phyloP scores from a whole-genome alignment of 1,140 invertebrate species.

The Pseudoatta argentina region DNA sequence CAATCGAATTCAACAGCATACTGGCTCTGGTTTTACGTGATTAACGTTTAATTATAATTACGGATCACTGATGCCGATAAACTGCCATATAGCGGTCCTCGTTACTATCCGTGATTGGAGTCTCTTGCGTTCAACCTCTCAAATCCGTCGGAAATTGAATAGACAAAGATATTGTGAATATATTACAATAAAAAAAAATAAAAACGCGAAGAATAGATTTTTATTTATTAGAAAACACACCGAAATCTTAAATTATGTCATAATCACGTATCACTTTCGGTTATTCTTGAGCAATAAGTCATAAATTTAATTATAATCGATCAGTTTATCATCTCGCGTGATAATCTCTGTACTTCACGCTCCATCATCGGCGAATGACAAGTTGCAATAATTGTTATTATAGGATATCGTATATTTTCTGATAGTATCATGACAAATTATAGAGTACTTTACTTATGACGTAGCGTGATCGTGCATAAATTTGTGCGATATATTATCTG shows the following conservation, averaged over 20 bases:
- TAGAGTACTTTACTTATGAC: slow-evolving; percentile 29
- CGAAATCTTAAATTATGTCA: not conserved
- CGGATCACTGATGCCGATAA: slow-evolving; percentile 70
- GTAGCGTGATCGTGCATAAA: slow-evolving; percentile 63
- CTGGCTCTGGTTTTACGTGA: slow-evolving; percentile 61
- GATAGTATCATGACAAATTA: slow-evolving; percentile 56
- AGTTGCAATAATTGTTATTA: slow-evolving; percentile 48
- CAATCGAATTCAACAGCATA: slow-evolving; percentile 63
- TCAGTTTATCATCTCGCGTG: slow-evolving; percentile 15
- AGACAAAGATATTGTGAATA: not conserved
- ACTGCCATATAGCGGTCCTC: slow-evolving; percentile 55
- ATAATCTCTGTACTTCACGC: slow-evolving; percentile 23
- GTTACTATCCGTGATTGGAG: slow-evolving; percentile 61
- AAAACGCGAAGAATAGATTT: not conserved
- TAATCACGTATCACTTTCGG: not conserved
- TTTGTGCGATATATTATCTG: slow-evolving; percentile 56
- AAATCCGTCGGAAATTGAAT: slow-evolving; percentile 55
- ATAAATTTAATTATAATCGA: slow-evolving; percentile 38
- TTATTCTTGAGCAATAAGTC: slow-evolving; percentile 23
- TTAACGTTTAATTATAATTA: slow-evolving; percentile 76
- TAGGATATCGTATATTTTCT: slow-evolving; percentile 33
- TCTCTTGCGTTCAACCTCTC: slow-evolving; percentile 17
- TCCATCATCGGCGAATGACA: slow-evolving; percentile 40
- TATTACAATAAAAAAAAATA: not conserved
- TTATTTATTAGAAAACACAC: not conserved